Conservation (phyloP, 2,797 vertebrate genomes). For the Nasua narica region DNA sequence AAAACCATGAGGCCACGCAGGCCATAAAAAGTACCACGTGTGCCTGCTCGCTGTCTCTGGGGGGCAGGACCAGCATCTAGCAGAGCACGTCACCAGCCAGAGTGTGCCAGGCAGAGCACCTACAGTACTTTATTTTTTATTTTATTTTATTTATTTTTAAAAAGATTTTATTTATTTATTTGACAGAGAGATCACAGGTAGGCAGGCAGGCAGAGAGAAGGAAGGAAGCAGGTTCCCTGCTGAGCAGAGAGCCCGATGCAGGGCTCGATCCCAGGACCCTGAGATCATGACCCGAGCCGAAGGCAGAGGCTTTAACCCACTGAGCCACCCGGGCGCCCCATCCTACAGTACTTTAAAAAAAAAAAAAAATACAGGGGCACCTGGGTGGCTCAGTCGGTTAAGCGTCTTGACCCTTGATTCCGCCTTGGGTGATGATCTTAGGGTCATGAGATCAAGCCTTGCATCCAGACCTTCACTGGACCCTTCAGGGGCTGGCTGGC, state of each 20-base stretch:
- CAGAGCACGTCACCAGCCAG: background rate
- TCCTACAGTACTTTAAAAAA: background rate
- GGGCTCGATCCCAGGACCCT: too few relatives aligned
- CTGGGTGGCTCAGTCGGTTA: background rate
- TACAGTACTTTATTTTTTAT: background rate
- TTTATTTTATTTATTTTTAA: too few relatives aligned
- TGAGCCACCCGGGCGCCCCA: too few relatives aligned
- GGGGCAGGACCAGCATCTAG: background rate
- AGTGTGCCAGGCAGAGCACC: background rate
- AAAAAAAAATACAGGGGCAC: background rate
- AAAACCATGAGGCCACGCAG: conserved; percentile 29
- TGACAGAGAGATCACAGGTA: too few relatives aligned
- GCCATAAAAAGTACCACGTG: conserved; percentile 14
- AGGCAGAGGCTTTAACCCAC: background rate
- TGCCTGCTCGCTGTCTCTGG: background rate
- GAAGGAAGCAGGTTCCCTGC: too few relatives aligned
- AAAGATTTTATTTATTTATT: too few relatives aligned
- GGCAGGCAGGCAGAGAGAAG: too few relatives aligned
- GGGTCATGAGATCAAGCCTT: background rate
- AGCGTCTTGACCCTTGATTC: background rate
- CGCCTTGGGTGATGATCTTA: background rate
- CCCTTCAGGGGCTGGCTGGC: background rate
- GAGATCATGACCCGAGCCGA: too few relatives aligned
- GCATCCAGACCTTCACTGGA: background rate
- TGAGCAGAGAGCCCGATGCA: too few relatives aligned